These are phyloP conservation scores for Diachasma alloeum DNA, from an alignment of 1,140 invertebrate genomes.

Conservation along the genomic window DNA sequence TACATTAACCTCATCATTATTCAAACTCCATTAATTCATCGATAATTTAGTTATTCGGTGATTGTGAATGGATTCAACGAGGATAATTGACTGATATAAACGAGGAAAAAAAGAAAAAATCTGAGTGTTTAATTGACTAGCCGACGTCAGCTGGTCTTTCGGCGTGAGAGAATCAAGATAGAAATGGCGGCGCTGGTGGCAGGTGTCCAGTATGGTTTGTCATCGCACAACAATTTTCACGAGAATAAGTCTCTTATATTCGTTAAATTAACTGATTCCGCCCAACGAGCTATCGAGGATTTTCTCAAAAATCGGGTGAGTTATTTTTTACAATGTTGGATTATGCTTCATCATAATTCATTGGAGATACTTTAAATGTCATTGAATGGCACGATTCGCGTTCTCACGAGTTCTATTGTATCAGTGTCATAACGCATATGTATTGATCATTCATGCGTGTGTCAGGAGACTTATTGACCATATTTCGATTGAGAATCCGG, in stretches of 20 bases:
- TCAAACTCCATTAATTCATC: no score
- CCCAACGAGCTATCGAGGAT: slow-evolving; percentile 88
- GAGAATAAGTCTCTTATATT: slow-evolving; percentile 90
- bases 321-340: slow-evolving; percentile 36
- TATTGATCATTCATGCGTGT: no score
- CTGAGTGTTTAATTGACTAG: slow-evolving; percentile 29
- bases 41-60: no score
- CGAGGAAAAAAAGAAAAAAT: neutral
- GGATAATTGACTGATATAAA: no score
- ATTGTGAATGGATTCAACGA: no score
- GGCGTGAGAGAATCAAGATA: slow-evolving; percentile 54
- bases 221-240: slow-evolving; percentile 84
- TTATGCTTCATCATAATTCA: neutral
- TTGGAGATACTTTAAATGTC: neutral
- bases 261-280: slow-evolving; percentile 94
- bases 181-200: slow-evolving; percentile 94
- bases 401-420: neutral
- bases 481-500: no score
- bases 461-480: no score
- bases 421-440: no score
- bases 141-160: slow-evolving; percentile 58
- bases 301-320: slow-evolving; percentile 86
- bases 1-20: no score
- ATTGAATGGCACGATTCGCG: neutral
- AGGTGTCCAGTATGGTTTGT: slow-evolving; percentile 94